Conservation (phyloP, 92 coral and sea anemone species). For the Paragorgia papillata region DNA sequence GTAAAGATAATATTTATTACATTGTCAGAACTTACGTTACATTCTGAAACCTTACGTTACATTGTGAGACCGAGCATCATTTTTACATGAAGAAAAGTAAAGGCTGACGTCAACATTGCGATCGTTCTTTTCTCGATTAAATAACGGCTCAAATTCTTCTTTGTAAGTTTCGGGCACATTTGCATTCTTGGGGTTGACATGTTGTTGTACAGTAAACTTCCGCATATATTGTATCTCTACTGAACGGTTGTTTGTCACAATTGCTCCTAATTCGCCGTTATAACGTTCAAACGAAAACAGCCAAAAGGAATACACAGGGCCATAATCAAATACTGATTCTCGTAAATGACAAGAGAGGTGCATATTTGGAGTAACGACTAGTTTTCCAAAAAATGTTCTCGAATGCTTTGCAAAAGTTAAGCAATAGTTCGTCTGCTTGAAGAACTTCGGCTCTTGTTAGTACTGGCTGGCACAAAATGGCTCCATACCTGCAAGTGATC, state of each 20-base stretch:
- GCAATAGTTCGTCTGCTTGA: constrained; percentile 21
- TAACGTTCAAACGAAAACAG: constrained; percentile 28
- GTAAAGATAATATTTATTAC: too few species aligned
- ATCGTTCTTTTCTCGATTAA: too few species aligned
- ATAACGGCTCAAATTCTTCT: background rate
- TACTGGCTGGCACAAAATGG: constrained; percentile 28
- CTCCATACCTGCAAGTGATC: constrained; percentile 46
- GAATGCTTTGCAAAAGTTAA: constrained; percentile 21
- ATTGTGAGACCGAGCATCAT: too few species aligned
- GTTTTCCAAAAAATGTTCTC: constrained; percentile 30
- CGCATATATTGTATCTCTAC: constrained; percentile 43
- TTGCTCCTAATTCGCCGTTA: constrained; percentile 21
- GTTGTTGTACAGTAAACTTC: background rate
- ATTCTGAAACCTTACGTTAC: too few species aligned
- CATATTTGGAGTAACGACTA: constrained; percentile 26
- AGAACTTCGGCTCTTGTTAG: constrained; percentile 25
- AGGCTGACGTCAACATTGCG: too few species aligned
- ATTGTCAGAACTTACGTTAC: too few species aligned
- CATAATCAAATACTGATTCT: constrained; percentile 36
- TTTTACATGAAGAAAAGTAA: too few species aligned
- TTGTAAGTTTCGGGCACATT: background rate
- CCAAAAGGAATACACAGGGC: constrained; percentile 40
- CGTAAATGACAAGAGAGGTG: constrained; percentile 20
- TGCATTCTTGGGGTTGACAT: background rate
- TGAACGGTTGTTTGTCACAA: constrained; percentile 30